Evolutionary conservation across 2,888 invertebrate genomes (phyloP).

Genomic region (Xanthostigma xanthostigma): DNA sequence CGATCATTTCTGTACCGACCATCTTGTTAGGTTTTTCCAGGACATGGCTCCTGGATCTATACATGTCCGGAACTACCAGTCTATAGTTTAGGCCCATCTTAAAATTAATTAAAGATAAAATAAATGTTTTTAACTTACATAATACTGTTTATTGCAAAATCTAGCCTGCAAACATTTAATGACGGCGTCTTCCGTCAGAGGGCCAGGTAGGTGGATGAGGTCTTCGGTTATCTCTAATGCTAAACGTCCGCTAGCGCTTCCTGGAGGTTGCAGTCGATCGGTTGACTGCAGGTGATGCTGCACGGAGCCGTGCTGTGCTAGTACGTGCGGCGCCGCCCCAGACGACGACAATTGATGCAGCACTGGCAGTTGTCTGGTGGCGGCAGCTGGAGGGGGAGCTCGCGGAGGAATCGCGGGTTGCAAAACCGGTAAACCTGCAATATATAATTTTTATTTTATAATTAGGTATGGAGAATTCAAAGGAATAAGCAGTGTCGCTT

Average conservation of each 20-base stretch:
- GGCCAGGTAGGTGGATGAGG: slow-evolving; percentile 82
- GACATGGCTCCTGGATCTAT: too few relatives aligned
- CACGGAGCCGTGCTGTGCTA: slow-evolving; percentile 19
- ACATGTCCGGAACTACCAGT: too few relatives aligned
- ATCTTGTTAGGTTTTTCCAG: too few relatives aligned
- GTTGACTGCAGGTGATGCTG: slow-evolving; percentile 1
- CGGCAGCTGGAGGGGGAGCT: slow-evolving; percentile 28
- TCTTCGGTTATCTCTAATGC: slow-evolving; percentile 38
- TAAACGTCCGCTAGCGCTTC: background rate
- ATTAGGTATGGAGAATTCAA: too few relatives aligned
- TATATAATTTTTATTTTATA: slow-evolving; percentile 13
- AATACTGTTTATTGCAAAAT: slow-evolving; percentile 73
- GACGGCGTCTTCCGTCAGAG: slow-evolving; percentile 86
- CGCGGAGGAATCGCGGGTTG: slow-evolving; percentile 24
- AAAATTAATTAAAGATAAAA: background rate
- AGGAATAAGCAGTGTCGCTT: too few relatives aligned
- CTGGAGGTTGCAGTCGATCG: slow-evolving; percentile 5
- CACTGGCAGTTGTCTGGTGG: slow-evolving; percentile 21
- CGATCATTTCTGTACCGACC: too few relatives aligned
- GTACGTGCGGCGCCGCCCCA: slow-evolving; percentile 26
- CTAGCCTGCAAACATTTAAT: slow-evolving; percentile 81
- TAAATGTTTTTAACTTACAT: slow-evolving; percentile 48
- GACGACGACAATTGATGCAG: slow-evolving; percentile 19
- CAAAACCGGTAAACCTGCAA: slow-evolving; percentile 3
- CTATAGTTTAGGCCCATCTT: too few relatives aligned